Base-by-base conservation (phyloP, 2,888 invertebrate species). In the Acronicta alni region DNA sequence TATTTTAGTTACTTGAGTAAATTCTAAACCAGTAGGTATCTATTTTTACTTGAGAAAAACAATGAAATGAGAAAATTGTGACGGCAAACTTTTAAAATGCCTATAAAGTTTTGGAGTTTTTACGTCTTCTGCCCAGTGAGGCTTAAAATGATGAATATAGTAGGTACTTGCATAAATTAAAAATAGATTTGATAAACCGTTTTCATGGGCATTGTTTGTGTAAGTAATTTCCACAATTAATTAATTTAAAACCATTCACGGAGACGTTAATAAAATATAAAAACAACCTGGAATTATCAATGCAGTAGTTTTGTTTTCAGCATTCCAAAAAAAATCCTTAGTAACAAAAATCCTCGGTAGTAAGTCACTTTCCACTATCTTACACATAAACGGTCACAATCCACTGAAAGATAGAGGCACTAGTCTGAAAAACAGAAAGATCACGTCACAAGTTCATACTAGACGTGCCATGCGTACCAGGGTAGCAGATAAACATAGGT, bases 321-420 rank as follows among this genome's bases (percentile, higher is more conserved):
- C 86, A 85, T 86, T 86, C 86, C 84, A 82, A 70, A 80, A 75
- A 83, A 81, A 81, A 88, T 91, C 91, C 90, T 85, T 74, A 57
- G 77, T 80, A 80, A 80, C 67, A 85, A 91, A 83, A 90, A 91
- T 89, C 89, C 89, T 84, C 67, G 62, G 61, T 79, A 65, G 73
- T 75, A 83, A 89, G 84, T 89, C 91, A 90, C 92, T 86, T 79
- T 81, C 80, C 90, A 92, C 92, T 86, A 82, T 83, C 80, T 75
- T 77, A 80, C 90, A 90, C 91, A 87, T 82, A 87, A 86, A 89
- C 85, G 86, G 85, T 86, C 89, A 91, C 91, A 88, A 90, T 88
- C 86, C 90, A 90, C 89, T 82, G 80, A 79, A 77, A 83, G 67
- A 74, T 70, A 68, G 68, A 60, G 58, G 41, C 72, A 82, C 83